Evolutionary conservation across 2,888 invertebrate genomes (phyloP), one percentile per base, ranked within the genome.

Genomic region (Luperina testacea): DNA sequence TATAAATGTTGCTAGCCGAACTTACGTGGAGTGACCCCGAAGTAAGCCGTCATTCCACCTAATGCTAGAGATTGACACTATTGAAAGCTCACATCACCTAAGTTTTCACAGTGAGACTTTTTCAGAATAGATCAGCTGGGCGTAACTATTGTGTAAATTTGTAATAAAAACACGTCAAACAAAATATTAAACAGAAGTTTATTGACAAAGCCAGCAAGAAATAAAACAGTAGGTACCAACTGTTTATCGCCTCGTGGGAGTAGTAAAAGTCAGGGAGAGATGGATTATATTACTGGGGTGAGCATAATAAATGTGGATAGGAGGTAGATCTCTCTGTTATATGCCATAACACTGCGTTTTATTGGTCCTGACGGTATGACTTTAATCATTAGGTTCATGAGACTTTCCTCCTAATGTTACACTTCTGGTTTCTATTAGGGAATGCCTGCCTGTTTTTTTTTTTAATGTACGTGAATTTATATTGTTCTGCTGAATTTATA

Each of bases 231-330:
- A n/a, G n/a, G n/a, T 59, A 74, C 45, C 64, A 57, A 67, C 42
- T 75, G 71, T 65, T 78, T 75, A 72, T 51, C 51, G 69, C 75
- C 67, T 67, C n/a, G 65, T n/a, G 53, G 68, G 61, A 53, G 68
- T 70, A 64, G 64, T 85, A 74, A 80, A 88, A 73, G 77, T 81
- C 78, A 78, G 45, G 32, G 32, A 32, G 20, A 76, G 51, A 61
- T 11, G 27, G 64, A 61, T 74, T 57, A 68, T 72, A 27, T 81
- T 32, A 51, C 45, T 20, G 38, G 53, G 64, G 27, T 45, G 63
- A 51, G 53, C 63, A 68, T 63, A 32, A n/a, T n/a, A 67, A 77
- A 63, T 61, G 20, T 53, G 20, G 20, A 53, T 20, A 53, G 20
- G 2, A 53, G 69, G 72, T 38, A 53, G 13, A 86, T 45, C 38